Evolutionary conservation across 2,888 invertebrate species (phyloP).

Genomic region (Nomada lathburiana): DNA sequence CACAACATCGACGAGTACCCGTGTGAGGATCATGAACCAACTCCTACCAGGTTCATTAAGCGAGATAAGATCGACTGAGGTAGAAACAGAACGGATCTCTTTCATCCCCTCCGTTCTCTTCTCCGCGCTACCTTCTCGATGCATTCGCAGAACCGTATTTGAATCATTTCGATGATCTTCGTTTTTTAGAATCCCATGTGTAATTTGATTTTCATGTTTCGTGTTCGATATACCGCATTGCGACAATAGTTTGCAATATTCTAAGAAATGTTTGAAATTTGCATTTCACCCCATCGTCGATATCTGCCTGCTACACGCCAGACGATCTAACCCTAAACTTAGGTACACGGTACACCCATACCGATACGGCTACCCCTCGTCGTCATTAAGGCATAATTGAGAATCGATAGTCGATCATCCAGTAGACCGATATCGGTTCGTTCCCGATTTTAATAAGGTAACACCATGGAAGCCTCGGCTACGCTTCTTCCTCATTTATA

Average conservation of each 20-base stretch:
- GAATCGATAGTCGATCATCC: conserved; percentile 74
- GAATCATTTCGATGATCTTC: background rate
- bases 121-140: background rate
- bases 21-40: conserved; percentile 51
- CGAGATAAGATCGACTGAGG: conserved; percentile 53
- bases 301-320: conserved; percentile 53
- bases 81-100: conserved; percentile 46
- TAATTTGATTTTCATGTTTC: background rate
- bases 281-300: background rate
- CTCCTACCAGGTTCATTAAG: conserved; percentile 58
- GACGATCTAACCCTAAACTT: conserved; percentile 61
- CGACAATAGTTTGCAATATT: background rate
- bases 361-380: conserved; percentile 59
- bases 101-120: conserved; percentile 38
- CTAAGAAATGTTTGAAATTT: background rate
- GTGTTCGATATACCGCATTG: too few species aligned
- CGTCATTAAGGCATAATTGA: conserved; percentile 74
- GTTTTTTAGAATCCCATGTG: background rate
- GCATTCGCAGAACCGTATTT: background rate
- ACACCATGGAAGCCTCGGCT: conserved; percentile 36
- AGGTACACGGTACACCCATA: conserved; percentile 62
- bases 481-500: conserved; percentile 62
- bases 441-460: conserved; percentile 70
- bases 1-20: conserved; percentile 59
- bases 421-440: conserved; percentile 59